Conservation (phyloP, 2,797 vertebrate genomes). For the Mormyrops boulengeri region DNA sequence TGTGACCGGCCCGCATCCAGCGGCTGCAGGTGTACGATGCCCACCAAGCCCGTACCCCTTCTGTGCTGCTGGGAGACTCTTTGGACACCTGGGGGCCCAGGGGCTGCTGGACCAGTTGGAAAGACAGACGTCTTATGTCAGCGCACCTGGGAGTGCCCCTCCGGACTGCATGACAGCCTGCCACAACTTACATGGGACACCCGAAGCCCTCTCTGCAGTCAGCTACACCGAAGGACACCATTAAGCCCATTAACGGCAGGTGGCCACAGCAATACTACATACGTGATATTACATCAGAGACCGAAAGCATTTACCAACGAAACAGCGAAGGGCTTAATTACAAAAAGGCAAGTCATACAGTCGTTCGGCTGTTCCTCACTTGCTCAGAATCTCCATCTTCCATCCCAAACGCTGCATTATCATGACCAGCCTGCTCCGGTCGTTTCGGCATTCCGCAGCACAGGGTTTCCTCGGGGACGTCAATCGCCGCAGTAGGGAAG, state of each 20-base stretch:
- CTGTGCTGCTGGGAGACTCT: slow-evolving; percentile 8
- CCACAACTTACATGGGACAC: not conserved
- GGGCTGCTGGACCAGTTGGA: slow-evolving; percentile 17
- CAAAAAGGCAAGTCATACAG: not conserved
- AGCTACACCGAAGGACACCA: not conserved
- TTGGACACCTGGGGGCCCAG: slow-evolving; percentile 6
- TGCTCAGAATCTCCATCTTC: slow-evolving; percentile 19
- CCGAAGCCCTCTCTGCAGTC: not conserved
- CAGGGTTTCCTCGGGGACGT: not conserved
- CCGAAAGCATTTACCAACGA: not conserved
- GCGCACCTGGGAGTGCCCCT: not conserved
- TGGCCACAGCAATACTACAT: not conserved
- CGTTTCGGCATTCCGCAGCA: not conserved
- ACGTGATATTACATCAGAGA: not conserved
- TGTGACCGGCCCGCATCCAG: slow-evolving; percentile 34
- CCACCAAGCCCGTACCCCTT: slow-evolving; percentile 35
- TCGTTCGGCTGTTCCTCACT: slow-evolving; percentile 30
- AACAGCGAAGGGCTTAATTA: not conserved
- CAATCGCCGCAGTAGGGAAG: not conserved
- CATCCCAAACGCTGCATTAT: slow-evolving; percentile 41
- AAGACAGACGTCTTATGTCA: slow-evolving; percentile 1
- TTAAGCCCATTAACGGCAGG: not conserved
- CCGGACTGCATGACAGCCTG: not conserved
- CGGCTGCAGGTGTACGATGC: slow-evolving; percentile 42
- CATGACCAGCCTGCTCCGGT: not conserved